Evolutionary conservation across 2,888 invertebrate genomes (phyloP).

Genomic region (Ormia ochracea): DNA sequence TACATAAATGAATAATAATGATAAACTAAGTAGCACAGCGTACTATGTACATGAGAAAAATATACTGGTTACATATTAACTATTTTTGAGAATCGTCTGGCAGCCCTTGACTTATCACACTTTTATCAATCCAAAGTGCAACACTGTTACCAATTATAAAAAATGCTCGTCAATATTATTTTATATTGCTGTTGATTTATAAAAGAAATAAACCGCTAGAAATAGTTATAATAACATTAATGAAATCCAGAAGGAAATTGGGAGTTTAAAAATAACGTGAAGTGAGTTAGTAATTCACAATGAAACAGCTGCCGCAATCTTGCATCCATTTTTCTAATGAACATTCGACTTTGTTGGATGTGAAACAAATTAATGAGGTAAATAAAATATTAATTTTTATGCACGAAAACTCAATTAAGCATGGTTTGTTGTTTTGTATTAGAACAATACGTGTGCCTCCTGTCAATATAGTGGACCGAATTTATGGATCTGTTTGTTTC

Average conservation of each 20-base stretch:
- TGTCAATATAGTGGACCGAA: slow-evolving; percentile 86
- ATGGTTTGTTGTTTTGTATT: too few species aligned
- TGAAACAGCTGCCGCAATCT: slow-evolving; percentile 61
- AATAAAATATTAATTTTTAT: not conserved
- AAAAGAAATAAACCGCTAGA: not conserved
- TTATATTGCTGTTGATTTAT: slow-evolving; percentile 5
- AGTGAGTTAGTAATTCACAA: slow-evolving; percentile 20
- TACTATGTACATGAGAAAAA: too few species aligned
- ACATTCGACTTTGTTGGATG: slow-evolving; percentile 66
- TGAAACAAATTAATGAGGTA: slow-evolving; percentile 70
- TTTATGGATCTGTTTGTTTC: slow-evolving; percentile 90
- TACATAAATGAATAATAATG: too few species aligned
- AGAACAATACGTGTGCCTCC: slow-evolving; percentile 82
- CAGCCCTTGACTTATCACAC: not conserved
- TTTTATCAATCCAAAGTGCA: slow-evolving; percentile 12
- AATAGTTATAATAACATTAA: not conserved
- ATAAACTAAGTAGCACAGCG: too few species aligned
- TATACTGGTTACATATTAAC: too few species aligned
- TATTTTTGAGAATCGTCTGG: slow-evolving; percentile 12
- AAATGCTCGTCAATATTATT: not conserved
- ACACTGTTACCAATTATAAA: slow-evolving; percentile 32
- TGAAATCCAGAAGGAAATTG: slow-evolving; percentile 4
- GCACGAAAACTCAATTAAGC: too few species aligned
- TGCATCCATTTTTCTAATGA: slow-evolving; percentile 67
- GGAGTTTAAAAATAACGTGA: not conserved